These are phyloP conservation scores for Glaucidium brasilianum DNA, from an alignment of 2,113 vertebrate genomes.

Conservation along the genomic window DNA sequence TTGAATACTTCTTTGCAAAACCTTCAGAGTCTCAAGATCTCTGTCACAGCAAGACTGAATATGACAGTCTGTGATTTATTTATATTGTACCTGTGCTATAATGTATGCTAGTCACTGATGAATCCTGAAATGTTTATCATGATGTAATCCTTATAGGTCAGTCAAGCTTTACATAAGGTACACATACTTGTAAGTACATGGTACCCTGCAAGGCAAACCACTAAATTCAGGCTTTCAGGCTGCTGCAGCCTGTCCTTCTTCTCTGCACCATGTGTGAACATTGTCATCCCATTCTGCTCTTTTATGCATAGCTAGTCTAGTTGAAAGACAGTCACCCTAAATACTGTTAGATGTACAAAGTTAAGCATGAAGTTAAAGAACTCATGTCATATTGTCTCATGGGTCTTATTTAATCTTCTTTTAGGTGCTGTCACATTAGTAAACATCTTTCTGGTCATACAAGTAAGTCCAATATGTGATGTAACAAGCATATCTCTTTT, in stretches of 20 bases:
- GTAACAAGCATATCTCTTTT: neutral
- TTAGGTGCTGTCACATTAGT: neutral
- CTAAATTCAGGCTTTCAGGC: neutral
- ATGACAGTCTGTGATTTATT: neutral
- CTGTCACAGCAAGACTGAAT: neutral
- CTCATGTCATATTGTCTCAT: neutral
- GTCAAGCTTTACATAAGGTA: neutral
- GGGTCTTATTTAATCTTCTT: neutral
- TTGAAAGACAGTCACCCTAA: neutral
- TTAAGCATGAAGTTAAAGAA: neutral
- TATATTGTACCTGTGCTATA: neutral
- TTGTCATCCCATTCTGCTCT: neutral
- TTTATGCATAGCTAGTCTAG: rapidly evolving
- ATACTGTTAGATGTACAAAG: neutral
- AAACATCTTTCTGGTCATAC: neutral
- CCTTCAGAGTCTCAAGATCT: neutral
- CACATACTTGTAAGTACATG: neutral
- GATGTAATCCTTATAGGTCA: neutral
- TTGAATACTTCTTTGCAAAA: neutral
- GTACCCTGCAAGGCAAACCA: neutral
- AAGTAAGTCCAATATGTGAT: neutral
- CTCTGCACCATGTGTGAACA: neutral
- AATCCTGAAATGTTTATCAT: neutral
- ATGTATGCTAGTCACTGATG: neutral
- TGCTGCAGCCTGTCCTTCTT: neutral